A percentile compares a stretch with the other conserved stretches of the same genome.
Evolutionary conservation across 2,113 vertebrate genomes (phyloP).

Genomic region (Delphinapterus leucas): DNA sequence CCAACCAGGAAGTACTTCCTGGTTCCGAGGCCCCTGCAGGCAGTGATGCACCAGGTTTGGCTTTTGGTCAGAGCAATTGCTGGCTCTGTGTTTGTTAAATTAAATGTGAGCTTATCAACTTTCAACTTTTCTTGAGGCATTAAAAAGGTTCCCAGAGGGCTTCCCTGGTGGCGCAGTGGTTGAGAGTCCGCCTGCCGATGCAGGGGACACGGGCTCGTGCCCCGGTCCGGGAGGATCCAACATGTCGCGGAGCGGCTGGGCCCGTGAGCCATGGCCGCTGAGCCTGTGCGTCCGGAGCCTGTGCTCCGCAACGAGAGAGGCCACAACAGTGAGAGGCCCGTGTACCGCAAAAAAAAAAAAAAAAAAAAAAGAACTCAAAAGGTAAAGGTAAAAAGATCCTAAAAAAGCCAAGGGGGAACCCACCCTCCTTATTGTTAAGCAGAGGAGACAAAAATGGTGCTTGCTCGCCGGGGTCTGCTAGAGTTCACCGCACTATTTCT

Average conservation of each 20-base stretch:
- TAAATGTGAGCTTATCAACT: background rate
- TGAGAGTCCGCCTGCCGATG: too few species aligned
- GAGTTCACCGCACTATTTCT: background rate
- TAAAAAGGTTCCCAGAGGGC: background rate
- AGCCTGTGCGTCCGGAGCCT: too few species aligned
- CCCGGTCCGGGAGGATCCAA: too few species aligned
- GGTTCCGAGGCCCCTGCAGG: background rate
- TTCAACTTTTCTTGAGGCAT: background rate
- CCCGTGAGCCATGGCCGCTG: too few species aligned
- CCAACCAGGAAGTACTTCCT: background rate
- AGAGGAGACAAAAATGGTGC: background rate
- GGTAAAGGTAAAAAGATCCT: background rate
- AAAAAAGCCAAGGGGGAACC: background rate
- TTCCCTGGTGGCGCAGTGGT: too few species aligned
- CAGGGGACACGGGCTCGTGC: too few species aligned
- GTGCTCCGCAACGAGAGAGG: too few species aligned
- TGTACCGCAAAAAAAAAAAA: too few species aligned
- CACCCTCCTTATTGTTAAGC: background rate
- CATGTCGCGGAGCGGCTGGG: too few species aligned
- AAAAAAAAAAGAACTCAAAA: background rate
- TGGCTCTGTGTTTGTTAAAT: background rate
- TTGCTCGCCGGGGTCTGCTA: background rate
- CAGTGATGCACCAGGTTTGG: background rate
- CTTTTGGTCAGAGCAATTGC: background rate
- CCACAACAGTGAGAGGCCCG: too few species aligned